Evolutionary conservation across 2,888 invertebrate genomes (phyloP).

Genomic region (Linnaemya tessellans): DNA sequence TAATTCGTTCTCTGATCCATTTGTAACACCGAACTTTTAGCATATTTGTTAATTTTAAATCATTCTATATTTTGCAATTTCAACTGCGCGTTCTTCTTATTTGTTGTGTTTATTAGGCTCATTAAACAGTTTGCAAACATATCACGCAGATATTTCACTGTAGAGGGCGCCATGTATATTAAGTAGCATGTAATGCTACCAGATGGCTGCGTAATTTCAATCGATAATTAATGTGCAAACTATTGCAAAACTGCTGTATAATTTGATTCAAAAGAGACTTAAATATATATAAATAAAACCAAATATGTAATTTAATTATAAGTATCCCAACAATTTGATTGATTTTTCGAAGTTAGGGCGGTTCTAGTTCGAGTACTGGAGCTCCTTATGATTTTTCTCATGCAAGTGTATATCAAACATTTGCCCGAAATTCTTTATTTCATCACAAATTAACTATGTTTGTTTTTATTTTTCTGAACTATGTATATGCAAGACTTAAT

Average conservation of each 20-base stretch:
- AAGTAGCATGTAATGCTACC: neutral
- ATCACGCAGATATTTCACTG: neutral
- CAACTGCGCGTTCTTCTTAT: neutral
- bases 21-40: neutral
- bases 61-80: neutral
- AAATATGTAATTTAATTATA: too few species aligned
- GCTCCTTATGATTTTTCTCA: too few species aligned
- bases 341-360: too few species aligned
- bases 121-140: slow-evolving; percentile 26
- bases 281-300: too few species aligned
- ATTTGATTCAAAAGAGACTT: neutral
- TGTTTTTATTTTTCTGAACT: too few species aligned
- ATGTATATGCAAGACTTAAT: too few species aligned
- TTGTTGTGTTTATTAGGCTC: neutral
- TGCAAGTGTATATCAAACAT: too few species aligned
- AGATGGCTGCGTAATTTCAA: neutral
- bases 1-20: slow-evolving; percentile 78
- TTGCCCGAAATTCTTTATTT: too few species aligned
- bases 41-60: neutral
- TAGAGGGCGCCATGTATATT: slow-evolving; percentile 6
- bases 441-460: too few species aligned
- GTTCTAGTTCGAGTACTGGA: too few species aligned
- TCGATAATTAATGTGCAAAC: too few species aligned
- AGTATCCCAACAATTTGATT: neutral
- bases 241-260: too few species aligned